Conservation (phyloP, 2,888 invertebrate genomes). For the Sarcophaga caerulescens region DNA sequence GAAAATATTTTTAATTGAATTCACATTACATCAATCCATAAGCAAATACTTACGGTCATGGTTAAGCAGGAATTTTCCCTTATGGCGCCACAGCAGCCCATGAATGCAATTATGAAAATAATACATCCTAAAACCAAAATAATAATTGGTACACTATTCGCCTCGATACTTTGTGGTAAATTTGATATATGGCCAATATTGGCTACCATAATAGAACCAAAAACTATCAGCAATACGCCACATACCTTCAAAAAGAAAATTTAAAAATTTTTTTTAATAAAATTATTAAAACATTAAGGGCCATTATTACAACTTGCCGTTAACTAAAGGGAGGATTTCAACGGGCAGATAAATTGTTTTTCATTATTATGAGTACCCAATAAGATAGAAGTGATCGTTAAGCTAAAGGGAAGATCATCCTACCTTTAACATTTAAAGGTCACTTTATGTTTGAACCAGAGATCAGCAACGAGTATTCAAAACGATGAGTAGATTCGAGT, state of each 20-base stretch:
- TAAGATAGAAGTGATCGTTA: too few relatives aligned
- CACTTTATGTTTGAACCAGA: too few relatives aligned
- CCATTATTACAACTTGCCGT: too few relatives aligned
- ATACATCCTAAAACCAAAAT: conserved; percentile 87
- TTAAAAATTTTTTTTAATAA: not conserved
- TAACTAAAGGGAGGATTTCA: too few relatives aligned
- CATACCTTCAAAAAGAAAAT: conserved; percentile 83
- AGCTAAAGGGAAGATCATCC: too few relatives aligned
- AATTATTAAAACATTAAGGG: not conserved
- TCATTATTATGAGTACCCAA: too few relatives aligned
- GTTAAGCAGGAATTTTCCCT: conserved; percentile 93
- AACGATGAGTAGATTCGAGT: too few relatives aligned
- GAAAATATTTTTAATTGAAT: not conserved
- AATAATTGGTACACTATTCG: conserved; percentile 84
- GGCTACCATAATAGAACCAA: conserved; percentile 86
- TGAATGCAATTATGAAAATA: conserved; percentile 91
- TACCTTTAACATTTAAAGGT: too few relatives aligned
- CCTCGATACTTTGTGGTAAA: conserved; percentile 80
- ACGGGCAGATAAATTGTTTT: too few relatives aligned
- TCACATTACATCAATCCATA: not conserved
- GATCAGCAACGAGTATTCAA: too few relatives aligned
- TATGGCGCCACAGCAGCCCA: conserved; percentile 95
- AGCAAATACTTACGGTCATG: conserved; percentile 85
- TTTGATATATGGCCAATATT: conserved; percentile 83
- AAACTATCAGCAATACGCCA: conserved; percentile 86